Percentiles rank a stretch among this genome's conserved stretches.
Evolutionary conservation across 2,113 vertebrate species (phyloP).

Genomic region (Urocynchramus pylzowi): DNA sequence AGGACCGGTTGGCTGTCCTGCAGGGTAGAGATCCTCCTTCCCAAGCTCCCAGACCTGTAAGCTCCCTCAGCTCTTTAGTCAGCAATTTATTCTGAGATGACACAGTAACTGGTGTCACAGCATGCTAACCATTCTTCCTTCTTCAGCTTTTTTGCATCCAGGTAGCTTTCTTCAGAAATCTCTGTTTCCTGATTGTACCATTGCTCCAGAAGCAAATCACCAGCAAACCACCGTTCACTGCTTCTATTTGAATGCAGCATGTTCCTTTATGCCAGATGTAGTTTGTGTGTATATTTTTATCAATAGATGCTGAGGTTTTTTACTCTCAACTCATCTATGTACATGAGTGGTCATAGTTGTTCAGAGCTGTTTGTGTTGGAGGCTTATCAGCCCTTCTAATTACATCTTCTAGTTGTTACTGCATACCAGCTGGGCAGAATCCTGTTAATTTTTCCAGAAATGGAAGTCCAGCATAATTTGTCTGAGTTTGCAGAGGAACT

Average conservation of each 20-base stretch:
- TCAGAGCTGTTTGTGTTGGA: background rate
- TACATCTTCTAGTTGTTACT: background rate
- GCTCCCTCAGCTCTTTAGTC: background rate
- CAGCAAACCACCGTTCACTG: background rate
- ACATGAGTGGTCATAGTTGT: background rate
- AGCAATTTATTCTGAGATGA: background rate
- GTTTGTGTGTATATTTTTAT: background rate
- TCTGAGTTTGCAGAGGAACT: background rate
- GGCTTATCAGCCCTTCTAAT: background rate
- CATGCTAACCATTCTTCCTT: background rate
- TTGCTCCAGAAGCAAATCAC: background rate
- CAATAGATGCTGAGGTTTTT: background rate
- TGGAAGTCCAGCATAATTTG: background rate
- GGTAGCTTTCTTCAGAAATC: background rate
- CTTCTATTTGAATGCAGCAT: background rate
- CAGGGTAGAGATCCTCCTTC: conserved; percentile 78
- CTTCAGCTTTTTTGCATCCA: background rate
- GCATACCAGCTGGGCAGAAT: background rate
- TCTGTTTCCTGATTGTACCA: background rate
- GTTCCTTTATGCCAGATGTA: background rate
- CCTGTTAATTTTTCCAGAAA: background rate
- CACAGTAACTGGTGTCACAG: background rate
- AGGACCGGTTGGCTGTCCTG: conserved; percentile 84
- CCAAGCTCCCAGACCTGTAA: conserved; percentile 77
- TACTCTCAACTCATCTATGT: background rate